A percentile compares a stretch with the other conserved stretches of the same genome.
phyloP scores from a whole-genome alignment of 1,140 invertebrate species.

The Aphis craccivora region DNA sequence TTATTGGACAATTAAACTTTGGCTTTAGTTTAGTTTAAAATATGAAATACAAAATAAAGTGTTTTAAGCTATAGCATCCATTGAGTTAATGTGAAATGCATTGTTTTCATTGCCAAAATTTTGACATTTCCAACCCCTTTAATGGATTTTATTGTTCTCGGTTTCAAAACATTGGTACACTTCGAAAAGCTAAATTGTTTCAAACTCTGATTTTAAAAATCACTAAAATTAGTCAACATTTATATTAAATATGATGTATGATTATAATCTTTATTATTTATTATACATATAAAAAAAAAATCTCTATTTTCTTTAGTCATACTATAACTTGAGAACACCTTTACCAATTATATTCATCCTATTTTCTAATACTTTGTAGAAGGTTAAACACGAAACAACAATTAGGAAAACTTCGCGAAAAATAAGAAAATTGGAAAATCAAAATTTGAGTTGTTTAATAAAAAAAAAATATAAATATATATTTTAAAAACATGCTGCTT shows the following conservation, averaged over 20 bases:
- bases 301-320: no score
- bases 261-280: neutral
- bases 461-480: no score
- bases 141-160: neutral
- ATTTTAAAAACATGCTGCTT: no score
- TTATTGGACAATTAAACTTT: neutral
- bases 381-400: no score
- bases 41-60: neutral
- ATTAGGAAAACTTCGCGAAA: no score
- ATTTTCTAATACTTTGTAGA: no score
- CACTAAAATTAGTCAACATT: neutral
- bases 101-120: slow-evolving; percentile 19
- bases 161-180: neutral
- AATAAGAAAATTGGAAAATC: no score
- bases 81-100: neutral
- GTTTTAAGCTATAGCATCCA: neutral
- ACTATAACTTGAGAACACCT: no score
- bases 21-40: neutral
- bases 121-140: neutral
- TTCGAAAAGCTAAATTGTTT: neutral
- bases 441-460: no score
- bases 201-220: neutral
- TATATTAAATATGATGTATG: neutral
- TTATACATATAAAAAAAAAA: no score
- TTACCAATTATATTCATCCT: no score